These are phyloP conservation scores for Eulithis testata DNA, from an alignment of 2,888 invertebrate species.

Conservation along the genomic window DNA sequence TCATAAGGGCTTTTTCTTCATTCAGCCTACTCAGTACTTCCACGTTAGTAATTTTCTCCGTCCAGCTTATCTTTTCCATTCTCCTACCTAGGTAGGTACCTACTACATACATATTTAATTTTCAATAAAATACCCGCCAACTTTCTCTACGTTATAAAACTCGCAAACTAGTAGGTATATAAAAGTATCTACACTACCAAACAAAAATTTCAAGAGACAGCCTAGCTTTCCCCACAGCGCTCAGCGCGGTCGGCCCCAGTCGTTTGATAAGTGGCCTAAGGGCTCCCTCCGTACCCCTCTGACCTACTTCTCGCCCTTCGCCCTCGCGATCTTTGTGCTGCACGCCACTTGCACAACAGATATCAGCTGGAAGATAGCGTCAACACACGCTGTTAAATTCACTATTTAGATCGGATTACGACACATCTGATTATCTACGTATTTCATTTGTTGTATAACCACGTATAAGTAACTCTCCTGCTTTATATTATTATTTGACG, in stretches of 20 bases:
- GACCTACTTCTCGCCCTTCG: constrained; percentile 71
- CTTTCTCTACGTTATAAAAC: constrained; percentile 40
- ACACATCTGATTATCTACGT: constrained; percentile 37
- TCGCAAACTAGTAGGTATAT: constrained; percentile 36
- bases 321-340: constrained; percentile 81
- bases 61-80: too few species aligned
- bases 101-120: constrained; percentile 13
- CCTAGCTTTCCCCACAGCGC: constrained; percentile 72
- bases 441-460: constrained; percentile 3
- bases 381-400: constrained; percentile 58
- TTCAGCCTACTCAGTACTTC: too few species aligned
- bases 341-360: constrained; percentile 79
- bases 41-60: too few species aligned
- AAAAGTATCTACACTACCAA: constrained; percentile 51
- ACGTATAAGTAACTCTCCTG: neutral
- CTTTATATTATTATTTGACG: neutral
- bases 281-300: constrained; percentile 69
- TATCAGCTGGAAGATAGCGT: constrained; percentile 80
- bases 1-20: too few species aligned
- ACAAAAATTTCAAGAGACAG: constrained; percentile 73
- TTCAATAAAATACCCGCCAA: constrained; percentile 29
- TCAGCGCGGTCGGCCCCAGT: constrained; percentile 61
- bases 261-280: constrained; percentile 81
- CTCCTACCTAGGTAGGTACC: too few species aligned
- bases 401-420: constrained; percentile 56